Evolutionary conservation across 2,888 invertebrate species (phyloP).

Genomic region (Tiphia femorata): DNA sequence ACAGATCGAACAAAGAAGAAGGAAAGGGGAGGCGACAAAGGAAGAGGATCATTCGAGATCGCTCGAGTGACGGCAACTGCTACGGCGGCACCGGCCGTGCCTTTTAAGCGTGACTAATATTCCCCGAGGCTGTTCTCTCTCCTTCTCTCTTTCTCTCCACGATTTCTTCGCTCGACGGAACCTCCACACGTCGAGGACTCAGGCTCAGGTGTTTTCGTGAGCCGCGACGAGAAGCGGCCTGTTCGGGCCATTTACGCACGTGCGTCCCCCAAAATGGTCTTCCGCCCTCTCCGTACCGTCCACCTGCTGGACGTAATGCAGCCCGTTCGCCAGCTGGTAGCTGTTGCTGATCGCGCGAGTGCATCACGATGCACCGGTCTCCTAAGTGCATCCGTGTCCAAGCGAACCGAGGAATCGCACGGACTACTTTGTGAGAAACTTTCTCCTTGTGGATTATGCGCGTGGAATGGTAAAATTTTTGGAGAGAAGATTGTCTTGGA

Average conservation of each 20-base stretch:
- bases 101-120: conserved; percentile 48
- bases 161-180: conserved; percentile 14
- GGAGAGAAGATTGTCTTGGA: no score
- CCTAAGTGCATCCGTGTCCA: no score
- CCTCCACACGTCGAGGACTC: background rate
- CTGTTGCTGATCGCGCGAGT: conserved; percentile 9
- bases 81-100: conserved; percentile 30
- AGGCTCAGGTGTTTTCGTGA: conserved; percentile 49
- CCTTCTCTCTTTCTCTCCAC: background rate
- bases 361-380: no score
- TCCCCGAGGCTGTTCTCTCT: conserved; percentile 15
- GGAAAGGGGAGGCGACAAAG: conserved; percentile 33
- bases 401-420: no score
- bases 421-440: no score
- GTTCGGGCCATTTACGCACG: conserved; percentile 43
- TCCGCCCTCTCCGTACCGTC: conserved; percentile 24
- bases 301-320: conserved; percentile 32
- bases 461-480: no score
- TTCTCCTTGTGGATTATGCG: no score
- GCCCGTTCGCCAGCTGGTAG: conserved; percentile 31
- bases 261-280: conserved; percentile 36
- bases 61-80: conserved; percentile 20
- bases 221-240: conserved; percentile 40
- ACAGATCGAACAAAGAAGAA: conserved; percentile 38
- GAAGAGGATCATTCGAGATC: conserved; percentile 36